A percentile compares a stretch with the other conserved stretches of the same genome.
Evolutionary conservation across 2,888 invertebrate genomes (phyloP).

Genomic region (Epinotia demarniana): DNA sequence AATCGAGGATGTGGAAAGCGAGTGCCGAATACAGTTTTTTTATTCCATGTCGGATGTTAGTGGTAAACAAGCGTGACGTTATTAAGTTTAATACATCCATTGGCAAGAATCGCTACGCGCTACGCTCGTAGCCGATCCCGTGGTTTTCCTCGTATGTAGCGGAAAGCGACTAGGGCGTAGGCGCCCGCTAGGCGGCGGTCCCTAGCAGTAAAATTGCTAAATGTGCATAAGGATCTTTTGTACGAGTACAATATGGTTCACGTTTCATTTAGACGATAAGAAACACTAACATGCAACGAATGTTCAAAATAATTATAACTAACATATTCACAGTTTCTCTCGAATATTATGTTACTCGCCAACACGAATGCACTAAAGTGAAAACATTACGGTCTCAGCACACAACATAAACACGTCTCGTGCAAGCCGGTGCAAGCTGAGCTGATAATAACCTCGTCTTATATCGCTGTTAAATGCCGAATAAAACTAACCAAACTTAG

Average conservation of each 20-base stretch:
- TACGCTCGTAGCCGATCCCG: no score
- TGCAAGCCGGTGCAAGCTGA: not conserved
- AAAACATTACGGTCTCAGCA: not conserved
- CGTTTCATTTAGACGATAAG: not conserved
- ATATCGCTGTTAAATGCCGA: conserved; percentile 16
- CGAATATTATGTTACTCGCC: not conserved
- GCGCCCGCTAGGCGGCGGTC: no score
- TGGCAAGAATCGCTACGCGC: no score
- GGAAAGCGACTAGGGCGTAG: no score
- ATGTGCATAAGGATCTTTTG: no score
- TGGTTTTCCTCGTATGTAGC: no score
- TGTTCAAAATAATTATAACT: not conserved
- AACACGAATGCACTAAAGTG: not conserved
- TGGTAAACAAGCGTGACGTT: no score
- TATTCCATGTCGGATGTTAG: no score
- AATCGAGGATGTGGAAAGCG: no score
- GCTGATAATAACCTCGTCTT: conserved; percentile 25
- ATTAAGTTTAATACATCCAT: no score
- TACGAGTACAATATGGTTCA: not conserved
- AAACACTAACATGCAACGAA: not conserved
- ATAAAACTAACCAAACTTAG: conserved; percentile 9
- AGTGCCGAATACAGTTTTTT: no score
- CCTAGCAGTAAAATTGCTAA: no score
- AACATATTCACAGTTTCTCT: not conserved
- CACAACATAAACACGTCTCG: not conserved